Base-by-base conservation (phyloP, 1,140 invertebrate genomes). In the Aphaenogaster floridana region DNA sequence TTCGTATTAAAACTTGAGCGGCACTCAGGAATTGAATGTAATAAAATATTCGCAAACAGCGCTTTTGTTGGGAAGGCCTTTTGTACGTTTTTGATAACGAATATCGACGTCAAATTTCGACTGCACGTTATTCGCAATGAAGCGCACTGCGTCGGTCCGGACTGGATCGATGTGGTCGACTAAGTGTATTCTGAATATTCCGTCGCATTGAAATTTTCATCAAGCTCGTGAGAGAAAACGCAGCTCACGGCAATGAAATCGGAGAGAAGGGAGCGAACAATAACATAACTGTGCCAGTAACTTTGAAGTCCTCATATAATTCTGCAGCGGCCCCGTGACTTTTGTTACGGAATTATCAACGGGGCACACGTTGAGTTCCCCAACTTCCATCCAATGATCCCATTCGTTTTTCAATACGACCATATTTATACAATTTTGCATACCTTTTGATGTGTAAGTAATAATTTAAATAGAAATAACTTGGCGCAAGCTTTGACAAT, bases 131-230 rank as follows among this genome's bases (percentile, higher is more conserved):
- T 69, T 42, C 68, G 78, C 48, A 36, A 80, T 42, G n/a, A 48
- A 61, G 52, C 68, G 80, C 80, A 61, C 28, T 74, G 80, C 80
- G 78, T 81, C 78, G 36, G 15, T 45, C n/a, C 66, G 69, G 17
- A 21, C 68, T 13, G 68, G 68, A 74, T 83, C 80, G 68, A 83
- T 74, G 68, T 74, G 68, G 48, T 68, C 54, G 69, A 21, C 68
- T 83, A 83, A 74, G 80, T 74, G 42, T 61, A 83, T 74, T 74
- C 80, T 74, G 42, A 61, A 61, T 59, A 71, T 83, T 81, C 79
- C 39, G 54, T 39, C 45, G 39, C 54, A 61, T 50, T 84, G 80
- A 76, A 84, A 76, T 74, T 76, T 84, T 84, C 80, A 84, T 61
- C 42, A 63, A 61, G 36, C 64, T 50, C 13, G 45, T 39, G 79